A percentile compares a stretch with the other conserved stretches of the same genome.
Conservation (phyloP, 2,888 invertebrate genomes). For the Agrotis puta region DNA sequence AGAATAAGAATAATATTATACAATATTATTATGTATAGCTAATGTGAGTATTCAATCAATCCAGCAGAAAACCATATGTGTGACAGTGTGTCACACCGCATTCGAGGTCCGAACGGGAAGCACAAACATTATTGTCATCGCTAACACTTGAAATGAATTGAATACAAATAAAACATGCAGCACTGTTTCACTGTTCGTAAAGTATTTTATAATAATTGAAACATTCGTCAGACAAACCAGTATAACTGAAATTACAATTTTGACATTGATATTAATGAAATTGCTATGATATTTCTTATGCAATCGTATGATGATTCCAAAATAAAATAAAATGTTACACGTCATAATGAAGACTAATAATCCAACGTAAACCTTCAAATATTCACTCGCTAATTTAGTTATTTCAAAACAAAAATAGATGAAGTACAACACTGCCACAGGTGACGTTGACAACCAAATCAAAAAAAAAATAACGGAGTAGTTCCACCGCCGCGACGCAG, state of each 20-base stretch:
- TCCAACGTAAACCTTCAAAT: constrained; percentile 68
- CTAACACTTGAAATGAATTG: constrained; percentile 66
- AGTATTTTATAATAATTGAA: constrained; percentile 73
- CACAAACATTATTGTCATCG: constrained; percentile 60
- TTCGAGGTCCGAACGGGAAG: neutral
- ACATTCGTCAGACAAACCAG: constrained; percentile 68
- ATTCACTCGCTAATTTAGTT: constrained; percentile 20
- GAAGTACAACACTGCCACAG: constrained; percentile 66
- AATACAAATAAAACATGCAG: constrained; percentile 65
- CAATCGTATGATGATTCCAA: constrained; percentile 72
- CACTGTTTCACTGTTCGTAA: constrained; percentile 6
- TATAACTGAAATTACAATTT: constrained; percentile 70
- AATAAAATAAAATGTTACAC: constrained; percentile 73
- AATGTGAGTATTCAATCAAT: neutral
- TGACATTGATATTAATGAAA: constrained; percentile 49
- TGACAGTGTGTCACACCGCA: too few species aligned
- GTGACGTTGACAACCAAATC: constrained; percentile 72
- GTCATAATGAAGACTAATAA: constrained; percentile 72
- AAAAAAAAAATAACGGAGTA: constrained; percentile 62
- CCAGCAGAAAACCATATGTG: neutral
- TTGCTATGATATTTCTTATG: neutral
- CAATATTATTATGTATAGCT: neutral
- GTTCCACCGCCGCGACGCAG: constrained; percentile 62
- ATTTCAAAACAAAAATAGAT: too few species aligned
- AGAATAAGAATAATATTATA: too few species aligned